Base-by-base conservation (phyloP, 2,113 vertebrate genomes). In the Ascaphus truei region DNA sequence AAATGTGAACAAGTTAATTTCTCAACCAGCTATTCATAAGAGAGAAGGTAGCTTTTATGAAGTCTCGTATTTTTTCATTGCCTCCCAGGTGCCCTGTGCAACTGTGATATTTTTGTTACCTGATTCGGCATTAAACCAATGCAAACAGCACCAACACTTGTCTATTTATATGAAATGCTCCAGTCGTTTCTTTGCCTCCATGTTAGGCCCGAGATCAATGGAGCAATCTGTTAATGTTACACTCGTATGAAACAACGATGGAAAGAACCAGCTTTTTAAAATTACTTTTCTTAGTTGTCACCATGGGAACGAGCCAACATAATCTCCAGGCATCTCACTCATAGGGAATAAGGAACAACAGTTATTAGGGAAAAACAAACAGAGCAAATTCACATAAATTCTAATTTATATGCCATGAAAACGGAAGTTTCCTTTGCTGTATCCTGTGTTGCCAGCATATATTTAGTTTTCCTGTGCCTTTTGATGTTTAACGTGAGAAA, bases 101-200 rank as follows among this genome's bases (percentile, higher is more conserved):
- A 89, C 86, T 85, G 80, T 75, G 85, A 84, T 82, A 81, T 79
- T 85, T 88, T 89, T 86, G 86, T 89, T 87, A 75, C 71, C 10
- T 20, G 2, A 51, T 66, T 78, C 30, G 65, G 84, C 85, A 77
- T 3, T 34, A 27, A 56, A 84, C 90, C 86, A 88, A 84, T 20
- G 68, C 76, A 89, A 88, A 77, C 80, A 88, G 78, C 78, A 84
- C 80, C 75, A 75, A 72, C 68, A 71, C 79, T 62, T 20, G 72
- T 80, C 79, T 81, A 37, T 76, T 84, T 81, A 80, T 60, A 76
- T 80, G 73, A 81, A 80, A 79, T 76, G 9, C 68, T 73, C 77
- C 20, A 47, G 41, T 64, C 77, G 77, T 51, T 87, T 78, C 71
- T 61, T 68, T n/a, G 71, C 73, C 73, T 80, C 80, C 77, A 58